Base-by-base conservation (phyloP, 2,797 vertebrate genomes). In the Apogon talboti region DNA sequence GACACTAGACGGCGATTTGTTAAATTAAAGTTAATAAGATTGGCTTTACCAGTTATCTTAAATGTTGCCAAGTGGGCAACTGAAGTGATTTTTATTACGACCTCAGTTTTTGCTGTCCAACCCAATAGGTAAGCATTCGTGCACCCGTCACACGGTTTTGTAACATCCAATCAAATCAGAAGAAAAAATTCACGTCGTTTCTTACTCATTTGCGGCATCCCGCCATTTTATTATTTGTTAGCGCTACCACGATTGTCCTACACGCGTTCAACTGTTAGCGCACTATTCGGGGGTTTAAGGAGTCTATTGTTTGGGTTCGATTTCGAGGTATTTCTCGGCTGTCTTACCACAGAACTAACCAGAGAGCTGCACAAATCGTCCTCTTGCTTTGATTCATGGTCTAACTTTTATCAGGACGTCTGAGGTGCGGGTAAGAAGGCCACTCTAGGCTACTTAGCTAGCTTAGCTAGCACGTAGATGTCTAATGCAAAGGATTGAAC, bases 141-240 rank as follows among this genome's bases (percentile, higher is more conserved):
- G n/a, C 7, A 1, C 13, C n/a, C n/a, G 41, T 6, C 13, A 42
- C 6, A 3, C 14, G n/a, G 14, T 42, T 42, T 14, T 6, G 6
- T 7, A 14, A 42, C 41, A 14, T 7, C 13, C 41, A 42, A 42
- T 14, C 13, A 13, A 42, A 6, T 14, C 13, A 42, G 14, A 42
- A 42, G 41, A 42, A 42, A n/a, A 42, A 2, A 2, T 63, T 90
- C 84, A 81, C 90, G 88, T 42, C 76, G 57, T 2, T 0, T 1
- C 0, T 21, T 0, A 14, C 3, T 11, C 4, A 1, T 89, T 72
- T 89, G 75, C 89, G 90, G 67, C 84, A 74, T 16, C 57, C 90
- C 92, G 92, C 92, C 93, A 93, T 94, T 94, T 93, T 92, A 80
- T 57, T 78, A 60, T 18, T 11, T 1, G 52, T 24, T 54, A 59